Evolutionary conservation across 2,797 vertebrate species (phyloP), one percentile per base, ranked within the genome.

Genomic region (Scolopax rusticola): DNA sequence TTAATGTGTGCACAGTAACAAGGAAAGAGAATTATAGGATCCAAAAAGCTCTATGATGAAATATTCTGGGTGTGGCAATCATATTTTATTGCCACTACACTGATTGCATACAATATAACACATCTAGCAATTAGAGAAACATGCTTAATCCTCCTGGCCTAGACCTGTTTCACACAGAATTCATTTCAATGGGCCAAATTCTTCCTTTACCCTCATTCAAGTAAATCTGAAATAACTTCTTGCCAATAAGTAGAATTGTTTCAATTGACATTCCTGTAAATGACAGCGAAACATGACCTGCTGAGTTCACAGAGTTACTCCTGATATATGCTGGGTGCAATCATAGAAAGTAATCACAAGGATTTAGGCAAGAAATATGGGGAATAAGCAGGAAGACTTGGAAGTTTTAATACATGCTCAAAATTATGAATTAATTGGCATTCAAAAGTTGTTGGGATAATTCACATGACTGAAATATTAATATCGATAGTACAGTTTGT

Each of bases 401-500:
- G 27, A 96, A 94, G 89, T 96, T 97, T 91, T 80, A 71, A 50
- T 87, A 89, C 40, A 75, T 96, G 95, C 91, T 92, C 56, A 68
- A 96, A 93, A 95, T 95, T 47, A 85, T 40, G 81, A 93, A 92
- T 89, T 84, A 95, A 93, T 96, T 95, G 89, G 95, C 95, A 96
- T 2, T 2, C 85, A 75, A 85, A 90, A 87, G 75, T 96, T 60
- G 93, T 89, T 91, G 93, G 78, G 76, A 80, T 92, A 91, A 89
- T 64, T 95, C 84, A 90, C 71, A 47, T 71, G 95, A 83, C 64
- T 61, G 3, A 95, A 96, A 97, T 96, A 92, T 82, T 94, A 96
- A 97, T 79, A 60, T 1, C 51, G 54, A 21, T n/a, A 51, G 63
- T 43, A 76, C 38, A 74, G 67, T 71, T 93, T 19, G 18, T 67